Conservation (phyloP, 35 echinoderm and acorn worm species). For the Heliocidaris erythrogramma region DNA sequence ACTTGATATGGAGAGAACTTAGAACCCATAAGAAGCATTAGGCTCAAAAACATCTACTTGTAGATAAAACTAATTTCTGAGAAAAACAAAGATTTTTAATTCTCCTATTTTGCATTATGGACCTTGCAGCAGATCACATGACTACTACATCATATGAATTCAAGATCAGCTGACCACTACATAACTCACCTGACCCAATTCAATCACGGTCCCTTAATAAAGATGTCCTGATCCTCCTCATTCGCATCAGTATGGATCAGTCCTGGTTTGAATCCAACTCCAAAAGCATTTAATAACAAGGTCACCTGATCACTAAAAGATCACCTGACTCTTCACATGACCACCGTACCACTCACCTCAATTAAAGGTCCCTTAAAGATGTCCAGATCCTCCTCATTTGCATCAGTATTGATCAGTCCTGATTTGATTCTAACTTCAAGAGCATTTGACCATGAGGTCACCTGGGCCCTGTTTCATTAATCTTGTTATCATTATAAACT, state of each 20-base stretch:
- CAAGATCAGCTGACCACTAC: not conserved
- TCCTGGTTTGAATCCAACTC: conserved; percentile 88
- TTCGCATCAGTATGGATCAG: conserved; percentile 51
- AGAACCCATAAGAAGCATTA: too few species aligned
- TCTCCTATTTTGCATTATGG: too few species aligned
- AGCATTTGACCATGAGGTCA: too few species aligned
- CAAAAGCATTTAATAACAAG: not conserved
- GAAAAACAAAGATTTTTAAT: too few species aligned
- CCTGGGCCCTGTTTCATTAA: too few species aligned
- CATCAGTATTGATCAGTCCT: conserved; percentile 57
- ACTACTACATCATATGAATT: not conserved
- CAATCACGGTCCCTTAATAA: conserved; percentile 73
- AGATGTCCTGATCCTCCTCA: conserved; percentile 10
- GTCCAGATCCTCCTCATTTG: not conserved
- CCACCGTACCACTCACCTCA: too few species aligned
- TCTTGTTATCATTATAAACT: too few species aligned
- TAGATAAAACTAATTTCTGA: too few species aligned
- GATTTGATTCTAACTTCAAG: conserved; percentile 79
- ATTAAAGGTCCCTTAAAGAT: conserved; percentile 71
- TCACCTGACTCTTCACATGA: not conserved
- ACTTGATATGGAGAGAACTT: too few species aligned
- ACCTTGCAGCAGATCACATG: too few species aligned
- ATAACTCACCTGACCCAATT: conserved; percentile 74
- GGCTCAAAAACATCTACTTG: too few species aligned
- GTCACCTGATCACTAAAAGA: not conserved